Conservation (phyloP, 2,797 vertebrate genomes). For the Mormyrops boulengeri region DNA sequence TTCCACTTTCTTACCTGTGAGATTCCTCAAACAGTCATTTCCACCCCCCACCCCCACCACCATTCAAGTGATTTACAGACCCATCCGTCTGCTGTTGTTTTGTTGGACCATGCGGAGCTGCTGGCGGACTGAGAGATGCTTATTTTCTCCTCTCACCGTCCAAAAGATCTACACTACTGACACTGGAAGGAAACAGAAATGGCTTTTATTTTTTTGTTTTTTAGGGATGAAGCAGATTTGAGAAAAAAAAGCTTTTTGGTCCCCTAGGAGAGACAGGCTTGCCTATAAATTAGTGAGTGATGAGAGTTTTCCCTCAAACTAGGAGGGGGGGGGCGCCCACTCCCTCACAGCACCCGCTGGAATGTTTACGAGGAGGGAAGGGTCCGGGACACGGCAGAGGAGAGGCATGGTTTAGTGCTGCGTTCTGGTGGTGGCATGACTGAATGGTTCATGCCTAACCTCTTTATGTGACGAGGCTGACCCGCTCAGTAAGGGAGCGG, state of each 20-base stretch:
- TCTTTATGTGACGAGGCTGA: too few relatives aligned
- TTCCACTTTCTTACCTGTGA: neutral
- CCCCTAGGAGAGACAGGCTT: slow-evolving; percentile 50
- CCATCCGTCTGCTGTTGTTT: neutral
- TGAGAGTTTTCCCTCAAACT: slow-evolving; percentile 68
- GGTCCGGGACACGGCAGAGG: slow-evolving; percentile 38
- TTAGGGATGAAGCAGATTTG: slow-evolving; percentile 47
- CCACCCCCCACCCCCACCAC: neutral
- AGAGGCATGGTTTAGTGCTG: slow-evolving; percentile 13
- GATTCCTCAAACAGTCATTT: neutral
- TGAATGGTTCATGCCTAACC: neutral
- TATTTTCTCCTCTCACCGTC: neutral
- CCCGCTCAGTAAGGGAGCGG: neutral
- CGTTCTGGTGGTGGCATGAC: neutral
- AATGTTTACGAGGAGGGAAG: slow-evolving; percentile 62
- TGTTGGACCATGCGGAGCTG: neutral
- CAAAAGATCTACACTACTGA: slow-evolving; percentile 24
- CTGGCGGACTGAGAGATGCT: neutral
- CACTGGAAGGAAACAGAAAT: slow-evolving; percentile 54
- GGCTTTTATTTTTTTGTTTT: slow-evolving; percentile 46
- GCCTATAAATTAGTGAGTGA: slow-evolving; percentile 67
- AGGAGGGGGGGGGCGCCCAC: slow-evolving; percentile 41
- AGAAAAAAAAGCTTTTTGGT: slow-evolving; percentile 55
- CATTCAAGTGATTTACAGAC: neutral
- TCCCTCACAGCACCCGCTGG: slow-evolving; percentile 45